Conservation (phyloP, 1,140 invertebrate species). For the Akabosia matsudoensis region DNA sequence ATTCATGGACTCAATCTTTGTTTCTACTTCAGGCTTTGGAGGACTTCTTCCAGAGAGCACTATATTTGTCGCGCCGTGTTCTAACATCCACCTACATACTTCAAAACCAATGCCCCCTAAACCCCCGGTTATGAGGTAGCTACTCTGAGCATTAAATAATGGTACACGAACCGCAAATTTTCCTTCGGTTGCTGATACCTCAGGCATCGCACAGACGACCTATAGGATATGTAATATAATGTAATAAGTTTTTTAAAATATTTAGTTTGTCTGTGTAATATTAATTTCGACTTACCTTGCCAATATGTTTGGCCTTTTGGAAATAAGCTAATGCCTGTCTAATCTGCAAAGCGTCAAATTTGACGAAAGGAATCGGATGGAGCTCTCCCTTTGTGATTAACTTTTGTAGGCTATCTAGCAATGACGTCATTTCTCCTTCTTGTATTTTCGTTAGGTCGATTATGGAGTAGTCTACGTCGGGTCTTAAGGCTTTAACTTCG, state of each 20-base stretch:
- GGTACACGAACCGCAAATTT: background rate
- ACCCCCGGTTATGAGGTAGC: constrained; percentile 22
- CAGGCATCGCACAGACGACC: background rate
- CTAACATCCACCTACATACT: constrained; percentile 5
- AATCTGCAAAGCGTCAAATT: background rate
- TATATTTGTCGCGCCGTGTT: background rate
- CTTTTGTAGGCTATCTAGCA: too few relatives aligned
- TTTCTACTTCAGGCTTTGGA: background rate
- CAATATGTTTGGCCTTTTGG: background rate
- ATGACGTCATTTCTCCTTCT: too few relatives aligned
- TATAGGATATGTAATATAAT: too few relatives aligned
- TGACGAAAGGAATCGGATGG: background rate
- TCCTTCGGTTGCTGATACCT: background rate
- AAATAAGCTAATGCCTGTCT: background rate
- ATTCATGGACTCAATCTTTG: background rate
- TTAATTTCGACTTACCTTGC: too few relatives aligned
- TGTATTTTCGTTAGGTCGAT: background rate
- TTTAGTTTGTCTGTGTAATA: too few relatives aligned
- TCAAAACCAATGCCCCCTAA: constrained; percentile 19
- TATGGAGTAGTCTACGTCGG: background rate
- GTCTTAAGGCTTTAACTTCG: background rate
- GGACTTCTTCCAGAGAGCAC: background rate
- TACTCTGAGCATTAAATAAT: constrained; percentile 4
- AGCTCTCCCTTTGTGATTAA: too few relatives aligned
- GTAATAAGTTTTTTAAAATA: too few relatives aligned